phyloP scores from a whole-genome alignment of 2,113 vertebrate genomes.

The Rafetus swinhoei region DNA sequence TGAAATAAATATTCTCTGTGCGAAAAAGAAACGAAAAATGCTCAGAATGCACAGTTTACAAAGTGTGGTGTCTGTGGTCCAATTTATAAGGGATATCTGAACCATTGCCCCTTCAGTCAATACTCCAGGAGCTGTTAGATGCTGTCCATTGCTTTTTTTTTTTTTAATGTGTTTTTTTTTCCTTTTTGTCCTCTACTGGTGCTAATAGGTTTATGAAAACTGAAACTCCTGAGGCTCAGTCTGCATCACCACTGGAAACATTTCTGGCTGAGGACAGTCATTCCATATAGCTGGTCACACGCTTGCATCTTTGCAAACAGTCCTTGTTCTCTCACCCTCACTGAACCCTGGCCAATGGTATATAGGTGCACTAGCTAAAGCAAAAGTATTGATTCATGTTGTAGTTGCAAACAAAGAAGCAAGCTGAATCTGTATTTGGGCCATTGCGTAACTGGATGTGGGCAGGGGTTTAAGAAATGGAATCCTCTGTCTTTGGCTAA shows the following conservation, averaged over 20 bases:
- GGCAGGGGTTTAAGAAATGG: neutral
- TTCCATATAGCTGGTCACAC: constrained; percentile 36
- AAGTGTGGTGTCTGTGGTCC: neutral
- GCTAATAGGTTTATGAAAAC: constrained; percentile 31
- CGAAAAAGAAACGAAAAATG: neutral
- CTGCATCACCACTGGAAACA: constrained; percentile 54
- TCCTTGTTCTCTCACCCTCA: neutral
- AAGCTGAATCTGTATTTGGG: constrained; percentile 9
- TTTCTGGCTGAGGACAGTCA: constrained; percentile 22
- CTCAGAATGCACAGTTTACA: neutral
- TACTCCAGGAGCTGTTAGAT: constrained; percentile 37
- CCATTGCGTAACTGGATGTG: constrained; percentile 18
- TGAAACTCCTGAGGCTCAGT: constrained; percentile 15
- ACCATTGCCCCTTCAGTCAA: constrained; percentile 14
- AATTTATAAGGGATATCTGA: constrained; percentile 20
- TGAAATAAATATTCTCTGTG: neutral
- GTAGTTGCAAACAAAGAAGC: neutral
- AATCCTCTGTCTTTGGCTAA: neutral
- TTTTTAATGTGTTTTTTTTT: constrained; percentile 43
- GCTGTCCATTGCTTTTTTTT: constrained; percentile 35
- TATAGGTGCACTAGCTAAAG: constrained; percentile 64
- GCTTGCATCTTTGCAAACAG: neutral
- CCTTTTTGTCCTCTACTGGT: constrained; percentile 47
- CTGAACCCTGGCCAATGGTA: constrained; percentile 28
- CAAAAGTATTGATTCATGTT: constrained; percentile 10